phyloP scores from a whole-genome alignment of 2,113 vertebrate genomes.

The Hippocampus abdominalis region DNA sequence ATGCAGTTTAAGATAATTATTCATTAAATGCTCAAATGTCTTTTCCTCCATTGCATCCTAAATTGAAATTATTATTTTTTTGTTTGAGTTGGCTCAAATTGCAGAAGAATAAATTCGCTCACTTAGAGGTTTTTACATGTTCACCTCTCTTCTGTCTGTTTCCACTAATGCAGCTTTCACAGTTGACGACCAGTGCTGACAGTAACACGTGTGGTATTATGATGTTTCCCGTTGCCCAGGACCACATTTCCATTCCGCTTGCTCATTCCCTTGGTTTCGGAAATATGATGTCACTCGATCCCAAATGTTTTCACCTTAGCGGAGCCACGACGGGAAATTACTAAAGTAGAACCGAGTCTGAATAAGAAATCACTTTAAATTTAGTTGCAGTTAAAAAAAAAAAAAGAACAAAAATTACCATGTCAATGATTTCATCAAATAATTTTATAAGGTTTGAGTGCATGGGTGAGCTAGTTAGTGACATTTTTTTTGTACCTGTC shows the following conservation, averaged over 20 bases:
- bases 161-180: not conserved
- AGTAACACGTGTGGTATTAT: constrained; percentile 14
- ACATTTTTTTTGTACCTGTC: not conserved
- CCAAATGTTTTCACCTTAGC: constrained; percentile 50
- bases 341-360: constrained; percentile 5
- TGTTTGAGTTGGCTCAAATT: not conserved
- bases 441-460: not conserved
- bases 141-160: not conserved
- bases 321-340: constrained; percentile 17
- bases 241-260: constrained; percentile 37
- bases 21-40: no score
- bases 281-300: constrained; percentile 52
- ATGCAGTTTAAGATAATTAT: no score
- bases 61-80: not conserved
- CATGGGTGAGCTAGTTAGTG: not conserved
- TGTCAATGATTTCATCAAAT: not conserved
- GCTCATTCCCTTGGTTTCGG: constrained; percentile 27
- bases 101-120: not conserved
- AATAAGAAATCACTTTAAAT: constrained; percentile 1
- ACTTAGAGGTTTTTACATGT: not conserved
- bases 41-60: no score
- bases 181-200: constrained; percentile 13
- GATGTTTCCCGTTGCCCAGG: constrained; percentile 24
- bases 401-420: no score
- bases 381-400: not conserved